Conservation (phyloP, 2,113 vertebrate species). For the Petromus typicus region DNA sequence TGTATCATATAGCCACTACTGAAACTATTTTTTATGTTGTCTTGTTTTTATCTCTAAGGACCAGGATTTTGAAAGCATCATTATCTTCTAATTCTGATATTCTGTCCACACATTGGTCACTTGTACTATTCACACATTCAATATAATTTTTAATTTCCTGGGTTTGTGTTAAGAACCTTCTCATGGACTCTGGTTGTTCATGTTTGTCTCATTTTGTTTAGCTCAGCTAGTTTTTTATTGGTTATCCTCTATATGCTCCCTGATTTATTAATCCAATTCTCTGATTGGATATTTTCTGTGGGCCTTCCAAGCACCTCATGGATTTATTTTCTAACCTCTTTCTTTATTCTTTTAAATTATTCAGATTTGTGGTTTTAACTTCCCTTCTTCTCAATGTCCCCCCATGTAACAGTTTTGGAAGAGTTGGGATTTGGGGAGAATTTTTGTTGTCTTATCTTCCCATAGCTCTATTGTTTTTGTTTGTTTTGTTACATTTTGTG, state of each 20-base stretch:
- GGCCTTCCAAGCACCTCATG: not conserved
- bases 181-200: not conserved
- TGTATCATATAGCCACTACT: not conserved
- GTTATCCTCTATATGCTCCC: not conserved
- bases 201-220: not conserved
- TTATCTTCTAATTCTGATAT: not conserved
- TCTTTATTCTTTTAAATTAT: not conserved
- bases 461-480: not conserved
- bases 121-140: not conserved
- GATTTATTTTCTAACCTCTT: not conserved
- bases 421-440: not conserved
- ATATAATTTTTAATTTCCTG: not conserved
- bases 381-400: not conserved
- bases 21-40: not conserved
- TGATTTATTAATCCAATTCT: not conserved
- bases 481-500: not conserved
- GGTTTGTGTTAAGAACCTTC: not conserved
- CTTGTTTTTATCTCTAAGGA: not conserved
- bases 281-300: not conserved
- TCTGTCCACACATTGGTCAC: not conserved
- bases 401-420: not conserved
- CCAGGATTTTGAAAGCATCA: not conserved
- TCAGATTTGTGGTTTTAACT: not conserved
- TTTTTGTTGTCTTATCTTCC: not conserved
- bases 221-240: not conserved